These are phyloP conservation scores for Ctenopoma kingsleyae DNA, from an alignment of 2,797 vertebrate genomes.

Conservation along the genomic window DNA sequence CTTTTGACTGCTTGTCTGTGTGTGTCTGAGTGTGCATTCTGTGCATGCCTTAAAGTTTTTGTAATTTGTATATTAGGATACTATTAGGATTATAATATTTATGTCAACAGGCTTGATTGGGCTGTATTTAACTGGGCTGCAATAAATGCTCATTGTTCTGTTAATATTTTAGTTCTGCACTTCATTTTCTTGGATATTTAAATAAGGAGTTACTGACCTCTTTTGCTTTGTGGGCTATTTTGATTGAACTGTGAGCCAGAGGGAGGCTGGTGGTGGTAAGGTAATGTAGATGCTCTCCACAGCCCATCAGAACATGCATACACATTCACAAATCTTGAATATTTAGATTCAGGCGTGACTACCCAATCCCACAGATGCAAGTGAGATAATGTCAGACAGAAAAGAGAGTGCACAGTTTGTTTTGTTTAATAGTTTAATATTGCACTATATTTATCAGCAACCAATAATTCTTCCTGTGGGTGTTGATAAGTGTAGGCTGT, in stretches of 20 bases:
- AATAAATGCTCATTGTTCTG: conserved; percentile 60
- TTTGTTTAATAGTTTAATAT: background rate
- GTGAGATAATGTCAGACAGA: background rate
- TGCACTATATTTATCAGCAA: background rate
- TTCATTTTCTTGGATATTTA: conserved; percentile 23
- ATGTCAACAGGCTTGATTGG: conserved; percentile 12
- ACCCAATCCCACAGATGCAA: background rate
- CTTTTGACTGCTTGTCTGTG: conserved; percentile 72
- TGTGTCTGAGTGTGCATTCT: conserved; percentile 20
- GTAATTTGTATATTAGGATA: conserved; percentile 26
- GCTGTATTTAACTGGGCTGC: conserved; percentile 29
- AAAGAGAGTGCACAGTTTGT: background rate
- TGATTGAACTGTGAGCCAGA: background rate
- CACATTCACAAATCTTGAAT: background rate
- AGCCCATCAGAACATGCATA: background rate
- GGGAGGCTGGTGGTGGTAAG: background rate
- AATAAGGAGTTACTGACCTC: background rate
- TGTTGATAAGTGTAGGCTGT: background rate
- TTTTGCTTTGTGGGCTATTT: background rate
- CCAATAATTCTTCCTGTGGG: background rate
- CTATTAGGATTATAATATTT: conserved; percentile 29
- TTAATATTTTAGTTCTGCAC: conserved; percentile 31
- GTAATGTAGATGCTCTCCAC: conserved; percentile 3
- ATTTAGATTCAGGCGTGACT: background rate
- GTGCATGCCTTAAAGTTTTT: conserved; percentile 23